Conservation (phyloP, 2,113 vertebrate genomes). For the Rhea americana region DNA sequence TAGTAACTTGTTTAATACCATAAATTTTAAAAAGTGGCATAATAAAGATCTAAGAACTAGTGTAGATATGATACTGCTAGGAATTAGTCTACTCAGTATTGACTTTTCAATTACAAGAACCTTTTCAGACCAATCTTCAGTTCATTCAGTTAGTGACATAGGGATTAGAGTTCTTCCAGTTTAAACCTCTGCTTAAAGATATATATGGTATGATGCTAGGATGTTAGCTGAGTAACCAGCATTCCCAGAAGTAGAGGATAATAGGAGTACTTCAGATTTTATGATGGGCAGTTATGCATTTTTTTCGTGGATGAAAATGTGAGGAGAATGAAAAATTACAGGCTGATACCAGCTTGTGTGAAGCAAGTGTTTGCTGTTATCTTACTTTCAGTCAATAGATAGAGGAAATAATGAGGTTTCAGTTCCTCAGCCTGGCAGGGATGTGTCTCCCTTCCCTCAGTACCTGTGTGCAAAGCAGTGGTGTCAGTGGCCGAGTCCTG, state of each 20-base stretch:
- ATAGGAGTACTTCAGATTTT: not conserved
- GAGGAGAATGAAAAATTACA: not conserved
- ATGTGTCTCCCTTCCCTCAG: rapidly evolving
- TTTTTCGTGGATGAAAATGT: not conserved
- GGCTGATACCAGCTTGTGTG: not conserved
- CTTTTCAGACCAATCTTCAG: not conserved
- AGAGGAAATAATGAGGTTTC: not conserved
- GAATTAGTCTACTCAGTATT: not conserved
- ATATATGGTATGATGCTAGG: not conserved
- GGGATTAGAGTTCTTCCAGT: not conserved
- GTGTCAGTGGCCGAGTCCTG: not conserved
- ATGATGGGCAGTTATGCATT: not conserved
- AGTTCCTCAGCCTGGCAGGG: not conserved
- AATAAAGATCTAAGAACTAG: not conserved
- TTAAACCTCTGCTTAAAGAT: not conserved
- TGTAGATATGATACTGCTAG: not conserved
- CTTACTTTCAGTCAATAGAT: not conserved
- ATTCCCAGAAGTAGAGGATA: not conserved
- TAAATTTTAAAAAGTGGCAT: not conserved
- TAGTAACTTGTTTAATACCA: not conserved
- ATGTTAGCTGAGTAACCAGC: not conserved
- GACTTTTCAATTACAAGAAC: not conserved
- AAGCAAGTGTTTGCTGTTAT: not conserved
- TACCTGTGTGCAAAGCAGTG: not conserved
- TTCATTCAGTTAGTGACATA: not conserved